These are phyloP conservation scores for Eulemur macaco DNA, from an alignment of 2,113 vertebrate genomes.

Conservation along the genomic window DNA sequence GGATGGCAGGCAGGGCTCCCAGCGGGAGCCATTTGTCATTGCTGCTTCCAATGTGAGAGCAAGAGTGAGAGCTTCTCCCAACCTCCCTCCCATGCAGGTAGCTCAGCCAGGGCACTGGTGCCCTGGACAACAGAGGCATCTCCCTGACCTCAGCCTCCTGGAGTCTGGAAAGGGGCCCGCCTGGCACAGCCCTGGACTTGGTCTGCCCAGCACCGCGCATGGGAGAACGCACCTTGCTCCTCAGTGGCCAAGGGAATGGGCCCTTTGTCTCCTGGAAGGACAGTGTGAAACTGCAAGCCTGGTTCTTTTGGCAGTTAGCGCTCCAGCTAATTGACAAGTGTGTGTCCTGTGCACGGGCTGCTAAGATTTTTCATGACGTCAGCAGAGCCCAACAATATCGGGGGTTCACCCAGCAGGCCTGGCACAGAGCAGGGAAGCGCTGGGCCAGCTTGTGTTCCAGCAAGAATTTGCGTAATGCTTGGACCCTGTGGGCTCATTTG, in stretches of 20 bases:
- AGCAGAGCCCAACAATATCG: background rate
- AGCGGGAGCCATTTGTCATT: slow-evolving; percentile 69
- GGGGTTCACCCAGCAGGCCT: background rate
- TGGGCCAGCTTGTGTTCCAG: background rate
- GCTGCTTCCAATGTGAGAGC: background rate
- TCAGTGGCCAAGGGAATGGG: background rate
- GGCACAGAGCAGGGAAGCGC: background rate
- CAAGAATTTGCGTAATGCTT: background rate
- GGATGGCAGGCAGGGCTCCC: slow-evolving; percentile 53
- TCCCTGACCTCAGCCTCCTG: background rate
- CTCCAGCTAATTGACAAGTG: background rate
- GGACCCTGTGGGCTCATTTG: background rate
- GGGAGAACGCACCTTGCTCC: background rate
- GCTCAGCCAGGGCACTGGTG: background rate
- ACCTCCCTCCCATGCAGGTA: background rate
- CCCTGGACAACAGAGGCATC: background rate
- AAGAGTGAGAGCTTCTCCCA: background rate
- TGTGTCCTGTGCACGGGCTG: background rate
- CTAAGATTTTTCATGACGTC: slow-evolving; percentile 52
- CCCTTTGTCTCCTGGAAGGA: slow-evolving; percentile 38
- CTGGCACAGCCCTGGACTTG: background rate
- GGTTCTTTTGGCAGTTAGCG: background rate
- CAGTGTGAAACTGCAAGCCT: background rate
- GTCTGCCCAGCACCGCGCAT: background rate
- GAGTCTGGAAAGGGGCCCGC: background rate